These are phyloP conservation scores for Nycticorax nycticorax DNA, from an alignment of 2,113 vertebrate genomes.

Conservation along the genomic window DNA sequence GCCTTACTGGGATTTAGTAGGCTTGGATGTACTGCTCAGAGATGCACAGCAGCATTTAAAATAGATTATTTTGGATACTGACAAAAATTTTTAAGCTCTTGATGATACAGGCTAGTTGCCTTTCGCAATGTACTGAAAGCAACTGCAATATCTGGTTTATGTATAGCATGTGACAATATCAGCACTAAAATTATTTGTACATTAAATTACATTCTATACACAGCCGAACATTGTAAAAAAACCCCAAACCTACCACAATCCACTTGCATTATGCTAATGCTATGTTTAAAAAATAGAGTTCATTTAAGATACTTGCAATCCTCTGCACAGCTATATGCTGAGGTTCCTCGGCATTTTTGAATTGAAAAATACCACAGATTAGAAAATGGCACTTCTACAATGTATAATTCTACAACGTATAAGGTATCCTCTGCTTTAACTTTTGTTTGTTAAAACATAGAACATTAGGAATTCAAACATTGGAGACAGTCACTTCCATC, in stretches of 20 bases:
- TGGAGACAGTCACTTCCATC: rapidly evolving
- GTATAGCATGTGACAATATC: not conserved
- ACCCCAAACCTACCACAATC: not conserved
- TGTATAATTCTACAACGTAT: not conserved
- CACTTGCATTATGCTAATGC: not conserved
- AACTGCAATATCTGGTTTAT: not conserved
- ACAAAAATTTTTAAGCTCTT: not conserved
- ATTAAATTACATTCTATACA: not conserved
- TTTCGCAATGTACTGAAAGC: not conserved
- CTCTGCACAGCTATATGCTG: not conserved
- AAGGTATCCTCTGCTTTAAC: not conserved
- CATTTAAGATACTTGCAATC: not conserved
- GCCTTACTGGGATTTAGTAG: not conserved
- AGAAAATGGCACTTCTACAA: not conserved
- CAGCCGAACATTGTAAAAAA: not conserved
- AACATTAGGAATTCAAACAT: not conserved
- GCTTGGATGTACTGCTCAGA: not conserved
- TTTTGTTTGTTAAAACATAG: not conserved
- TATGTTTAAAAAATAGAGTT: not conserved
- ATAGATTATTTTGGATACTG: not conserved
- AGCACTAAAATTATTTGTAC: not conserved
- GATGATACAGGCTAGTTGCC: not conserved
- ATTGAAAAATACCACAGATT: not conserved
- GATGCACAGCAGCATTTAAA: not conserved
- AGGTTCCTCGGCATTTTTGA: not conserved